phyloP scores from a whole-genome alignment of 2,113 vertebrate genomes.

The Aythya baeri region DNA sequence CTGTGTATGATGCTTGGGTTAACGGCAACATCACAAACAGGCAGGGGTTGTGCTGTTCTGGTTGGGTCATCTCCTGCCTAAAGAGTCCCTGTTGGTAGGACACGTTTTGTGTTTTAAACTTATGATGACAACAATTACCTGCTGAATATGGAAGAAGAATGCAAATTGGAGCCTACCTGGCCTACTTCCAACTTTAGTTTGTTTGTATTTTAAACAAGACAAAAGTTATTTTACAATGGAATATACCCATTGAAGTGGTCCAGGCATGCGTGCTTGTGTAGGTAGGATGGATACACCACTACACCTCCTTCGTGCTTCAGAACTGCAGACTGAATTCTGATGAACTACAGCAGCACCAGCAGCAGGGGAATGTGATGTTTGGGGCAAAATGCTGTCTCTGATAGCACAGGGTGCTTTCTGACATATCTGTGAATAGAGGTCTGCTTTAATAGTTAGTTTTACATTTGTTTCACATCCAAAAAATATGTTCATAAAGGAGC shows the following conservation, averaged over 20 bases:
- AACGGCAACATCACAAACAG: background rate
- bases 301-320: background rate
- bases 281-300: background rate
- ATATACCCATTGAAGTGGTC: background rate
- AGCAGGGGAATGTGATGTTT: rapidly evolving
- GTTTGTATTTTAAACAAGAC: background rate
- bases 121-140: background rate
- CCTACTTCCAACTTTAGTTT: background rate
- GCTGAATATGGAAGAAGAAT: background rate
- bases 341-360: background rate
- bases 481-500: background rate
- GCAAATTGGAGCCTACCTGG: background rate
- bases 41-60: background rate
- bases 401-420: background rate
- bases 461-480: background rate
- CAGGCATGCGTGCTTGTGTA: background rate
- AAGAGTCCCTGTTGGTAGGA: background rate
- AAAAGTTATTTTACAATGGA: background rate
- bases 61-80: background rate
- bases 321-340: background rate
- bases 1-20: background rate
- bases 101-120: background rate
- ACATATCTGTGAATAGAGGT: background rate
- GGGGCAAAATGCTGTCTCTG: background rate
- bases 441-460: background rate